Conservation (phyloP, 2,888 invertebrate genomes). For the Drosophila koepferae region DNA sequence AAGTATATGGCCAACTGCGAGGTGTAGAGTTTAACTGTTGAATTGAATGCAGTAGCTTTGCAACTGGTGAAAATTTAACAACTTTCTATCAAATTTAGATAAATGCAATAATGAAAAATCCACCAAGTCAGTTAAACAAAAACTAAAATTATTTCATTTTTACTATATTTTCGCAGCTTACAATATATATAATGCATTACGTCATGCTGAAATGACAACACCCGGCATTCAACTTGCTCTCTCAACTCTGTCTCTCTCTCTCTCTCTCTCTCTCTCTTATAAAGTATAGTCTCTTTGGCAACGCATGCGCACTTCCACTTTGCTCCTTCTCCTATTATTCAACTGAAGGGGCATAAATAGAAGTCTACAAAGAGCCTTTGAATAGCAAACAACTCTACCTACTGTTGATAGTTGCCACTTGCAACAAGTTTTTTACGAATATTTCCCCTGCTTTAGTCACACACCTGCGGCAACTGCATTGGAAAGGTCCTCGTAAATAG, state of each 20-base stretch:
- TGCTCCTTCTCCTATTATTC: neutral
- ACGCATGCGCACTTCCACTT: slow-evolving; percentile 57
- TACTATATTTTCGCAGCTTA: neutral
- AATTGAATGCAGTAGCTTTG: slow-evolving; percentile 33
- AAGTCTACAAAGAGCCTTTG: slow-evolving; percentile 30
- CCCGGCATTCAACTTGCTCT: slow-evolving; percentile 48
- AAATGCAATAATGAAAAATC: neutral
- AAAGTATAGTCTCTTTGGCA: slow-evolving; percentile 26
- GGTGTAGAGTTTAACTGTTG: slow-evolving; percentile 80
- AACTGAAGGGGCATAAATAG: slow-evolving; percentile 14
- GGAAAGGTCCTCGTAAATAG: slow-evolving; percentile 2
- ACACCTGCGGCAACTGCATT: slow-evolving; percentile 16
- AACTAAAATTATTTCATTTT: neutral
- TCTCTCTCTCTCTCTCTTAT: slow-evolving; percentile 4
- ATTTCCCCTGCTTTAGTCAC: slow-evolving; percentile 8
- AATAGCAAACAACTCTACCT: slow-evolving; percentile 22
- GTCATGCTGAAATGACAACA: slow-evolving; percentile 74
- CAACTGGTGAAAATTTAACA: no score
- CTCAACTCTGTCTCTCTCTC: neutral
- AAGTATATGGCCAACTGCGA: neutral
- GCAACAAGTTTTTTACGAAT: slow-evolving; percentile 71
- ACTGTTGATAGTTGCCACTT: slow-evolving; percentile 30
- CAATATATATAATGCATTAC: slow-evolving; percentile 53
- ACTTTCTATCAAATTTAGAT: neutral
- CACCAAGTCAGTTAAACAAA: rapidly evolving